Percentiles rank a stretch among this genome's conserved stretches.
Conservation (phyloP, 2,797 vertebrate species). For the Gouania willdenowi region DNA sequence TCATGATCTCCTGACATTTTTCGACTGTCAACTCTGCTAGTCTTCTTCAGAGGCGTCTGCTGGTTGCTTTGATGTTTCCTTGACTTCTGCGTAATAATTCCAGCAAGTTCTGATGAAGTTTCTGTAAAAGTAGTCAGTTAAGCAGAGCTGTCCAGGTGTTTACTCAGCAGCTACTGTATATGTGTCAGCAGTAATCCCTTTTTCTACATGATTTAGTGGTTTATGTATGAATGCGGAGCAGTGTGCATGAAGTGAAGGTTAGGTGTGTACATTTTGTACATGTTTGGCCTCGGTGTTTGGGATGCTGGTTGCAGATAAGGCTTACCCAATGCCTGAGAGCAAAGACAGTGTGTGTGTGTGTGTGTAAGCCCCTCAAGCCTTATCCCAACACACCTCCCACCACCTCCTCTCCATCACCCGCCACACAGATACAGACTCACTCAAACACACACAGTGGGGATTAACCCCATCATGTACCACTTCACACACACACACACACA, state of each 20-base stretch:
- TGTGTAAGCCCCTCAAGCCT: conserved; percentile 66
- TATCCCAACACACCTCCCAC: conserved; percentile 63
- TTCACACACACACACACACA: conserved; percentile 39
- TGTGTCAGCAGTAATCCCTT: conserved; percentile 47
- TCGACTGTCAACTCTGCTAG: no score
- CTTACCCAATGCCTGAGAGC: conserved; percentile 61
- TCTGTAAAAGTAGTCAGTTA: no score
- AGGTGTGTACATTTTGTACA: conserved; percentile 16
- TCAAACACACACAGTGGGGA: conserved; percentile 41
- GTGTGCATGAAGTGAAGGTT: conserved; percentile 37
- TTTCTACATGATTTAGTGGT: conserved; percentile 55
- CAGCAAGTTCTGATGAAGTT: no score
- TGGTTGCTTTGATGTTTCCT: no score
- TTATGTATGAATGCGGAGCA: conserved; percentile 56
- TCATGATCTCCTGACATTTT: no score
- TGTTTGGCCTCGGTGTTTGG: conserved; percentile 29
- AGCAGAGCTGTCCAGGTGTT: conserved; percentile 29
- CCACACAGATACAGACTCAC: conserved; percentile 11
- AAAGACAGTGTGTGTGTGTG: conserved; percentile 60
- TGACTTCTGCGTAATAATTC: no score
- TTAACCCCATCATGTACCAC: conserved; percentile 72
- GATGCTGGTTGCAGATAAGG: conserved; percentile 69
- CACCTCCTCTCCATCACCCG: conserved; percentile 43
- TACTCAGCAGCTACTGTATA: conserved; percentile 29
- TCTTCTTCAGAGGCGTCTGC: no score